These are phyloP conservation scores for Drosophila triauraria DNA, from an alignment of 1,140 invertebrate species.

Conservation along the genomic window DNA sequence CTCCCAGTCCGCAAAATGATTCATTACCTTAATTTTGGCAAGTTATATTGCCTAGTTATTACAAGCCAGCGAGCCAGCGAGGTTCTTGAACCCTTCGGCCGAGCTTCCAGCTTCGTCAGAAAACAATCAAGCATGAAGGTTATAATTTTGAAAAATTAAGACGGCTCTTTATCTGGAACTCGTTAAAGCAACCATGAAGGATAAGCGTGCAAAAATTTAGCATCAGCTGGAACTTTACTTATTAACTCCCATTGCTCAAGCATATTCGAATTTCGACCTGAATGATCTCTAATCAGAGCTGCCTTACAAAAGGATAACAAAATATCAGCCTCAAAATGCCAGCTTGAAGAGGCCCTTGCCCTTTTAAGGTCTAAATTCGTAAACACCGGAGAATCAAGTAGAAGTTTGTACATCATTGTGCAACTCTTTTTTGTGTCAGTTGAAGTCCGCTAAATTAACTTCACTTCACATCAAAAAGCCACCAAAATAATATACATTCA, in stretches of 20 bases:
- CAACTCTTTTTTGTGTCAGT: constrained; percentile 63
- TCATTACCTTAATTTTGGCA: constrained; percentile 16
- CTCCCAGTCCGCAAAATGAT: constrained; percentile 3
- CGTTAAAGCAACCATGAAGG: constrained; percentile 45
- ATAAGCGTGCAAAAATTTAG: constrained; percentile 39
- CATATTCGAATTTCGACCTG: neutral
- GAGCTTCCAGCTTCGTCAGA: constrained; percentile 4
- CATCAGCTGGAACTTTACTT: constrained; percentile 17
- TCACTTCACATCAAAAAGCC: constrained; percentile 76
- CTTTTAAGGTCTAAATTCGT: constrained; percentile 7
- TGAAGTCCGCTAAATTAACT: constrained; percentile 73
- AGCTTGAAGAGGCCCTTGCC: constrained; percentile 23
- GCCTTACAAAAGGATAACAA: constrained; percentile 5
- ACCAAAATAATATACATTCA: constrained; percentile 58
- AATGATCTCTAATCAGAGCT: constrained; percentile 13
- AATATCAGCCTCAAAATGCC: constrained; percentile 5
- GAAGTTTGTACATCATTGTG: constrained; percentile 46
- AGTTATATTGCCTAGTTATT: constrained; percentile 30
- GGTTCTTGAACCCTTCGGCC: constrained; percentile 31
- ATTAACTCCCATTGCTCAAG: neutral
- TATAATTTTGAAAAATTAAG: constrained; percentile 46
- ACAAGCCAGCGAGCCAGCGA: neutral
- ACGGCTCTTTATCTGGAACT: constrained; percentile 41
- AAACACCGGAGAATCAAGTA: constrained; percentile 23
- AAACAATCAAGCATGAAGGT: constrained; percentile 42